A percentile compares a stretch with the other conserved stretches of the same genome.
phyloP scores from a whole-genome alignment of 1,140 invertebrate genomes.

The Platyscapa corneri region DNA sequence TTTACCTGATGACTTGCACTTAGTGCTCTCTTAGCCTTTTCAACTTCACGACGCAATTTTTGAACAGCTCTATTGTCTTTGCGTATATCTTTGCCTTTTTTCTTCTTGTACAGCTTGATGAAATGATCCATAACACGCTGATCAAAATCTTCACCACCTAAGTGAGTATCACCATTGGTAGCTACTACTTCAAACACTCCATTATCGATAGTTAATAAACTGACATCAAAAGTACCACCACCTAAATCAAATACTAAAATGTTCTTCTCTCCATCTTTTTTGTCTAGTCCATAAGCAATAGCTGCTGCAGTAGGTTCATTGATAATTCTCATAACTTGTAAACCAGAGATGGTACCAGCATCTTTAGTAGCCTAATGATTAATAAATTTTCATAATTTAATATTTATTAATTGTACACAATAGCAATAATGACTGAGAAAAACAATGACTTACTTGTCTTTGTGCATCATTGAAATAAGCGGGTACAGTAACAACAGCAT shows the following conservation, averaged over 20 bases:
- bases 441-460: conserved; percentile 76
- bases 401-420: not conserved
- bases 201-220: conserved; percentile 98
- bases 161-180: conserved; percentile 98
- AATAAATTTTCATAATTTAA: not conserved
- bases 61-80: conserved; percentile 97
- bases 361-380: conserved; percentile 90
- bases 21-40: conserved; percentile 97
- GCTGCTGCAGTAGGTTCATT: conserved; percentile 99
- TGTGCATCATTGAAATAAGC: conserved; percentile 99
- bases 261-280: conserved; percentile 99
- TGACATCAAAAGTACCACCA: conserved; percentile 99
- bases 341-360: conserved; percentile 91
- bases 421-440: conserved; percentile 3
- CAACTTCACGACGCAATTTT: conserved; percentile 96
- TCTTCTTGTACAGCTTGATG: conserved; percentile 99
- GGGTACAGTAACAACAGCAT: conserved; percentile 98
- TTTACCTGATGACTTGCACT: conserved; percentile 91
- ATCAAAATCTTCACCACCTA: conserved; percentile 99
- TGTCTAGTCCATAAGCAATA: conserved; percentile 99
- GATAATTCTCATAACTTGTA: conserved; percentile 99
- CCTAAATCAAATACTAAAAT: conserved; percentile 99
- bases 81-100: conserved; percentile 98
- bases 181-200: conserved; percentile 95
- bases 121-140: conserved; percentile 99